These are phyloP conservation scores for Chaenodraco wilsoni DNA, from an alignment of 2,797 vertebrate genomes.

Conservation along the genomic window DNA sequence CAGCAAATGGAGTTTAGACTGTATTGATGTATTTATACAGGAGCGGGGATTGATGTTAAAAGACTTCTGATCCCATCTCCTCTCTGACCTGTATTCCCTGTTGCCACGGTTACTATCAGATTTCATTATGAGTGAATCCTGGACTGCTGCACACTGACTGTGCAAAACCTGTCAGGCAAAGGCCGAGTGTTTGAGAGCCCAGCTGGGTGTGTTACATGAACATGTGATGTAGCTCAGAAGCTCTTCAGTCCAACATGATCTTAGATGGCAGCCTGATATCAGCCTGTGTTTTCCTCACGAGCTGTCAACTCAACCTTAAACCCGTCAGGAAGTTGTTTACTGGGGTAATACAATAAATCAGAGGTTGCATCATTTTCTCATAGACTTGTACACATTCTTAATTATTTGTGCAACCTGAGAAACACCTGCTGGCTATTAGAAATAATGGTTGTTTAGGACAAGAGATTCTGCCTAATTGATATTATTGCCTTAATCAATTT, in stretches of 20 bases:
- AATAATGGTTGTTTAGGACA: too few relatives aligned
- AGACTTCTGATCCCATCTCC: conserved; percentile 55
- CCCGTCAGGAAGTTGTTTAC: too few relatives aligned
- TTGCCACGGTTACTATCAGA: conserved; percentile 68
- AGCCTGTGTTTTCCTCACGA: neutral
- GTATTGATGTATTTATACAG: conserved; percentile 49
- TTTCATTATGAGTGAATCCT: conserved; percentile 63
- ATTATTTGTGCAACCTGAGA: too few relatives aligned
- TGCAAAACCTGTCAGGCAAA: conserved; percentile 28
- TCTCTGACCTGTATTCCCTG: conserved; percentile 55
- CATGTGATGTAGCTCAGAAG: conserved; percentile 19
- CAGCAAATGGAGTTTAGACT: conserved; percentile 47
- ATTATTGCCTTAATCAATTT: too few relatives aligned
- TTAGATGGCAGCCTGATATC: conserved; percentile 6
- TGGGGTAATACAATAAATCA: too few relatives aligned
- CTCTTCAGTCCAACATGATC: neutral
- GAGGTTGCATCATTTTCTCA: too few relatives aligned
- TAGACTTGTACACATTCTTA: too few relatives aligned
- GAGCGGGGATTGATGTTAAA: conserved; percentile 52
- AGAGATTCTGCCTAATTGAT: too few relatives aligned
- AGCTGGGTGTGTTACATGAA: conserved; percentile 31
- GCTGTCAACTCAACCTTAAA: too few relatives aligned
- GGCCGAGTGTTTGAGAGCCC: conserved; percentile 21
- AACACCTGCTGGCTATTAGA: too few relatives aligned
- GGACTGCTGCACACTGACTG: conserved; percentile 26